A percentile compares a stretch with the other conserved stretches of the same genome.
Conservation (phyloP, 2,113 vertebrate species). For the Triplophysa rosa region DNA sequence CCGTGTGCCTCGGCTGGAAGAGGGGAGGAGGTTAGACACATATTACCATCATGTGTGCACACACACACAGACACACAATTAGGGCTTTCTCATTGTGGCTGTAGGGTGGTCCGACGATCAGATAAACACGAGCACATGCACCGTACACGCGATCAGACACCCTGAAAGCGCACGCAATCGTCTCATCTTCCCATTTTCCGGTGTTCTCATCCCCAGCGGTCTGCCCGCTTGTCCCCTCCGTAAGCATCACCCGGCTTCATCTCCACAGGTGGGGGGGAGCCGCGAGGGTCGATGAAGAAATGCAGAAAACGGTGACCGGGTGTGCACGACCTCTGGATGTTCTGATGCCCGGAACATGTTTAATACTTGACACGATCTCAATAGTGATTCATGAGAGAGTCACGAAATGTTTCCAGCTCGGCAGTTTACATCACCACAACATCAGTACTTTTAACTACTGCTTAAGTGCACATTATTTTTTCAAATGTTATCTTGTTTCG, state of each 20-base stretch:
- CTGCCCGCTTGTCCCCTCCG: constrained; percentile 5
- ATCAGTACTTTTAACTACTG: constrained; percentile 3
- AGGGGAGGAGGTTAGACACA: constrained; percentile 42
- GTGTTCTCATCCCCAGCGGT: constrained; percentile 14
- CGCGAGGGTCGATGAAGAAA: constrained; percentile 71
- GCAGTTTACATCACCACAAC: constrained; percentile 1
- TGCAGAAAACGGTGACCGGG: background rate
- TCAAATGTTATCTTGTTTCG: background rate
- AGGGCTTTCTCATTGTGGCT: background rate
- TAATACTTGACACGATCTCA: background rate
- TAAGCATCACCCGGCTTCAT: constrained; percentile 55
- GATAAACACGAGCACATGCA: constrained; percentile 43
- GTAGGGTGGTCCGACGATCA: constrained; percentile 24
- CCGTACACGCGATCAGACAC: background rate
- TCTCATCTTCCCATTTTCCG: constrained; percentile 14
- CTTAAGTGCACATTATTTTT: background rate
- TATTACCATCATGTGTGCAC: constrained; percentile 42
- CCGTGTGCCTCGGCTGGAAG: constrained; percentile 80
- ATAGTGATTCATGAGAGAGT: background rate
- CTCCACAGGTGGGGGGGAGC: constrained; percentile 75
- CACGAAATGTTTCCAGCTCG: background rate
- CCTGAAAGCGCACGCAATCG: background rate
- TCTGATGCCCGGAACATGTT: background rate
- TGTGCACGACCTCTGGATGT: background rate
- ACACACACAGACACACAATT: constrained; percentile 41